phyloP scores from a whole-genome alignment of 2,888 invertebrate genomes.

The Orthosia gothica region DNA sequence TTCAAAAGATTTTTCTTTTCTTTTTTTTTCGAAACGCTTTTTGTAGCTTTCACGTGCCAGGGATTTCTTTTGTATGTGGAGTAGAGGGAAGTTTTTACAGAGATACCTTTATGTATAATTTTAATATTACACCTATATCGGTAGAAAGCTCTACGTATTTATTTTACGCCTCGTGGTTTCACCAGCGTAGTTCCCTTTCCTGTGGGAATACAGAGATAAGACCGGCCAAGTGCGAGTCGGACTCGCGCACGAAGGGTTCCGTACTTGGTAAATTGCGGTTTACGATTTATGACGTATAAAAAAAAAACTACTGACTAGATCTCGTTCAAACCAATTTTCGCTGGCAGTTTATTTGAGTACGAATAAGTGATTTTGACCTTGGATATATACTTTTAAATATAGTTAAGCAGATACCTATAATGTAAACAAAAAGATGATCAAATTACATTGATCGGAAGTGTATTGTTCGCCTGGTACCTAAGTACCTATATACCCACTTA shows the following conservation, averaged over 20 bases:
- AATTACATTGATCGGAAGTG: constrained; percentile 24
- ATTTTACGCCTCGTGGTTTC: too few relatives aligned
- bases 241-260: too few relatives aligned
- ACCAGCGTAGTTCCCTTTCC: too few relatives aligned
- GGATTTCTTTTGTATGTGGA: constrained; percentile 34
- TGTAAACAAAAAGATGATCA: constrained; percentile 10
- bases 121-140: neutral
- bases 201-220: too few relatives aligned
- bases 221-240: too few relatives aligned
- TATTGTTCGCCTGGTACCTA: constrained; percentile 17
- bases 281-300: too few relatives aligned
- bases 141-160: neutral
- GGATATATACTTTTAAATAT: neutral
- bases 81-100: constrained; percentile 8
- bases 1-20: constrained; percentile 43
- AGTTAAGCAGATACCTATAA: neutral
- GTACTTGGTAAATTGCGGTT: too few relatives aligned
- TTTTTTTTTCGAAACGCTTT: constrained; percentile 42
- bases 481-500: constrained; percentile 18
- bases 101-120: neutral
- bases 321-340: too few relatives aligned
- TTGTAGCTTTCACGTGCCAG: constrained; percentile 26
- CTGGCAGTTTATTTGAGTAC: neutral
- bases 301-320: too few relatives aligned
- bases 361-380: neutral